Conservation (phyloP, 2,113 vertebrate species). For the Trematocara unimaculatum region DNA sequence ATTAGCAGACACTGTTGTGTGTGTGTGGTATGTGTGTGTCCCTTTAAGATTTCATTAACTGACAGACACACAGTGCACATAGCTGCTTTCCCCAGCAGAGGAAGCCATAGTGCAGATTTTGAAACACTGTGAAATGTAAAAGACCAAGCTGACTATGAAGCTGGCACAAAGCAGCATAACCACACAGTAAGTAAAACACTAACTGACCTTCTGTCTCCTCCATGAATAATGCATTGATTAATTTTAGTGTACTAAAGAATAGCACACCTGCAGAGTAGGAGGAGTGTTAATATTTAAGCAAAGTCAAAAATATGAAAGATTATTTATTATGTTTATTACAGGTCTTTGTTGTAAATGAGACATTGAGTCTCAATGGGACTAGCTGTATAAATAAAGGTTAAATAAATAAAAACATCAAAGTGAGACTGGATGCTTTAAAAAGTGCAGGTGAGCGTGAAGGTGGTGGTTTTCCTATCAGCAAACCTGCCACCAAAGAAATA, state of each 20-base stretch:
- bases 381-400: neutral
- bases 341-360: neutral
- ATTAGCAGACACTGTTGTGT: neutral
- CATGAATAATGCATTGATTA: neutral
- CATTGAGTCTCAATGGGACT: neutral
- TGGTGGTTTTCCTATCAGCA: neutral
- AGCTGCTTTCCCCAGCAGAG: conserved; percentile 28
- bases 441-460: neutral
- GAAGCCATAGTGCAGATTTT: conserved; percentile 1
- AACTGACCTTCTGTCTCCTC: neutral
- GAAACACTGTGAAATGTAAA: neutral
- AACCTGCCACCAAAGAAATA: neutral
- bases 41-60: neutral
- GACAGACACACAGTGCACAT: neutral
- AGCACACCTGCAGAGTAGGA: neutral
- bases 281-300: neutral
- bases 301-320: neutral
- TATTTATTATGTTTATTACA: neutral
- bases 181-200: neutral
- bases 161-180: neutral
- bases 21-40: neutral
- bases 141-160: too few species aligned
- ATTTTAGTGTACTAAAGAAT: neutral
- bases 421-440: neutral
- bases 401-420: neutral